Base-by-base conservation (phyloP, 2,113 vertebrate genomes). In the Paracanthobrama guichenoti region DNA sequence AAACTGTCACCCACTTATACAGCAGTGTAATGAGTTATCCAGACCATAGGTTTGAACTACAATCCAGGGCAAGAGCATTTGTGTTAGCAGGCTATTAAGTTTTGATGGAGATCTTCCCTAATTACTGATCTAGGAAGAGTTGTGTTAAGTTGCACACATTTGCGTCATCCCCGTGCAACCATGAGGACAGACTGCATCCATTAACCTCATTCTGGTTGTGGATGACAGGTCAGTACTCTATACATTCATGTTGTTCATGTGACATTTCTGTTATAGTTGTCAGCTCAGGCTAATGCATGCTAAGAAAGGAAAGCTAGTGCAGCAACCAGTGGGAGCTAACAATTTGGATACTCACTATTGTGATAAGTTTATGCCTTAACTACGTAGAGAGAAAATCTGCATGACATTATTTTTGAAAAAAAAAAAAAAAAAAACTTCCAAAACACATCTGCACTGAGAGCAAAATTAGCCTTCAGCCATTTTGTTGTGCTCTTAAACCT, bases 101-200 rank as follows among this genome's bases (percentile, higher is more conserved):
- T 79, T 85, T 79, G 76, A 85, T 79, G 24, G 24, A 57, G 14
- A 74, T 22, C 85, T 79, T 86, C 64, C 67, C 59, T 84, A 86
- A 80, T 79, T 80, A 64, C 57, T 20, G 79, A 39, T 18, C 76
- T 55, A 28, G 7, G 66, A 31, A 60, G 76, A 57, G 22, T 39
- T 53, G 39, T 73, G 22, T 74, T 60, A 16, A 64, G 48, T 79
- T 73, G 53, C 75, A 73, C 66, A 64, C 80, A 44, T 22, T 62
- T 82, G 62, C 28, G 14, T 71, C 74, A 55, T 39, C 59, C 57
- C 28, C 14, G 11, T 60, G 57, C 57, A 78, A 28, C 73, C 16
- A 28, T 79, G 76, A 82, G 39, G n/a, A 79, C 55, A 55, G 14
- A 59, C 28, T 69, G 31, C 76, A 42, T 60, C 69, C 31, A 80